These are phyloP conservation scores for Coelopa pilipes DNA, from an alignment of 2,888 invertebrate genomes.

Conservation along the genomic window DNA sequence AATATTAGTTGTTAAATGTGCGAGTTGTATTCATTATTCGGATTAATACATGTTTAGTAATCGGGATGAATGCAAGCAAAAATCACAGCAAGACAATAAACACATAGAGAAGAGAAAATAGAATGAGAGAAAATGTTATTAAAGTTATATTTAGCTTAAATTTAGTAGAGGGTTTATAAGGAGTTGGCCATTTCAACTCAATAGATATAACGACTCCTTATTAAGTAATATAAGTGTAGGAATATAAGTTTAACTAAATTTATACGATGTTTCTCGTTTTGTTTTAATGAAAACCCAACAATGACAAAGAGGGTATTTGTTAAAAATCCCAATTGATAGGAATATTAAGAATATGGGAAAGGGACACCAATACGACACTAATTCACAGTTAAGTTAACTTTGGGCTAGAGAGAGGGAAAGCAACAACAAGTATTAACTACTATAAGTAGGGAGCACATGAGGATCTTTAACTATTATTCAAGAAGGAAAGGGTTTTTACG, in stretches of 20 bases:
- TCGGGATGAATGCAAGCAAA: neutral
- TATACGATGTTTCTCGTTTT: no score
- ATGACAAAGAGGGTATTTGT: no score
- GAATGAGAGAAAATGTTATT: neutral
- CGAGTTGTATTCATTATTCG: neutral
- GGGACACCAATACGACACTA: no score
- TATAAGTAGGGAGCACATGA: neutral
- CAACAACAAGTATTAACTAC: neutral
- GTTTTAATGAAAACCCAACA: no score
- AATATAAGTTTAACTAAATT: no score
- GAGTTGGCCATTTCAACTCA: neutral
- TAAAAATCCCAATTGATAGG: no score
- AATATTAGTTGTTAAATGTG: neutral
- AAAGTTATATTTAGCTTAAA: neutral
- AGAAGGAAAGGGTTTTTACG: neutral
- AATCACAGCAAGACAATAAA: conserved; percentile 11
- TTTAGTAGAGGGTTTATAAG: conserved; percentile 3
- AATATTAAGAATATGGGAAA: no score
- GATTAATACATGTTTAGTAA: no score
- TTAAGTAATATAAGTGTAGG: neutral
- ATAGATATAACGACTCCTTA: neutral
- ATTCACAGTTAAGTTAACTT: no score
- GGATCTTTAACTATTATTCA: neutral
- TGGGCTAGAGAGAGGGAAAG: neutral
- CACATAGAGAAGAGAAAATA: conserved; percentile 17